Evolutionary conservation across 2,113 vertebrate species (phyloP).

Genomic region (Pteronura brasiliensis): DNA sequence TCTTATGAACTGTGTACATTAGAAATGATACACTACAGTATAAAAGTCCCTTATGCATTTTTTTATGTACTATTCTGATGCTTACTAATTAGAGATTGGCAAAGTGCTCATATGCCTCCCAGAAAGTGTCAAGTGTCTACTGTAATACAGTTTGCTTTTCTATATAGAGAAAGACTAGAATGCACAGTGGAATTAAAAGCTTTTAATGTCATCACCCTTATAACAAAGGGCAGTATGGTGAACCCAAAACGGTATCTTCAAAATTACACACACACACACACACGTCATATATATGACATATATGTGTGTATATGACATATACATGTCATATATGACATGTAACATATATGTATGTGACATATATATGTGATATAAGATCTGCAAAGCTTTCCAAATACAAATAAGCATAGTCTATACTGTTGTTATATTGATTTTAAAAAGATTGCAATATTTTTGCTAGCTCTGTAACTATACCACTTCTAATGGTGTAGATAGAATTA

Average conservation of each 20-base stretch:
- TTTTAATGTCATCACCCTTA: not conserved
- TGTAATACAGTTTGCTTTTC: not conserved
- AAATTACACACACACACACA: not conserved
- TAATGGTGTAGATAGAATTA: not conserved
- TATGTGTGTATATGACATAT: not conserved
- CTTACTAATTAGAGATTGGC: not conserved
- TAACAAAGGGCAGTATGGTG: not conserved
- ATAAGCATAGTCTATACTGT: not conserved
- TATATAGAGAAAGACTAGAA: not conserved
- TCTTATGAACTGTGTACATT: not conserved
- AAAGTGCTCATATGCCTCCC: not conserved
- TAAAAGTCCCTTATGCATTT: not conserved
- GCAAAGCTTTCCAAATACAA: not conserved
- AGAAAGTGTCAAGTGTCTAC: conserved; percentile 12
- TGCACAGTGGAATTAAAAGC: not conserved
- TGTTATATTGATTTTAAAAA: not conserved
- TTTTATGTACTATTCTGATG: not conserved
- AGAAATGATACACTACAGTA: not conserved
- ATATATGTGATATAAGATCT: not conserved
- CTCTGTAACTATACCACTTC: not conserved
- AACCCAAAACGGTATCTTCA: not conserved
- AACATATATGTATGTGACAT: not conserved
- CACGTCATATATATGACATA: too few species aligned
- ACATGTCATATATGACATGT: not conserved
- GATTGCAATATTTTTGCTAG: not conserved